phyloP scores from a whole-genome alignment of 2,113 vertebrate genomes.

The Cichladusa arquata region DNA sequence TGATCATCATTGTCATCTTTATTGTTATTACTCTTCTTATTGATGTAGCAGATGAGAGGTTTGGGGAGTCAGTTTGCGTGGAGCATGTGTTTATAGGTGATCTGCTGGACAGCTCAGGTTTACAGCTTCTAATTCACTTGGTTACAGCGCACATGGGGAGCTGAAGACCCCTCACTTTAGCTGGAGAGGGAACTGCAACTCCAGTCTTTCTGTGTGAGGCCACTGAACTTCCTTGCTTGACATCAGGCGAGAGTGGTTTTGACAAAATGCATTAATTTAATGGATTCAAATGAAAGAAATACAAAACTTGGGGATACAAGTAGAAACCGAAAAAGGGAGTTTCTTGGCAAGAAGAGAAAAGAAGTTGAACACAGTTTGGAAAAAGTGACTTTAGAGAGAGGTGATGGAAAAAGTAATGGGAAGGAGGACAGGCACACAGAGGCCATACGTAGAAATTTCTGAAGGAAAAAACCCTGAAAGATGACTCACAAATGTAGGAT shows the following conservation, averaged over 20 bases:
- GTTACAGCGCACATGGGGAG: not conserved
- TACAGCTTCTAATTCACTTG: not conserved
- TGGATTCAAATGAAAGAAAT: not conserved
- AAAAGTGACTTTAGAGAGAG: not conserved
- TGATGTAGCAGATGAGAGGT: not conserved
- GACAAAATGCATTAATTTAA: not conserved
- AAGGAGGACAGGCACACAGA: not conserved
- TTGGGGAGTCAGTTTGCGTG: not conserved
- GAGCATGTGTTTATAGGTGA: not conserved
- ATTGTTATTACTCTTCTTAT: not conserved
- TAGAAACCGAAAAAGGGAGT: not conserved
- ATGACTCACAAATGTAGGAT: not conserved
- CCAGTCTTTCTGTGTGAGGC: not conserved
- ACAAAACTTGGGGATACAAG: not conserved
- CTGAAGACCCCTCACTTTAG: not conserved
- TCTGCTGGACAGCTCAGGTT: not conserved
- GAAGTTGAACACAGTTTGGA: not conserved
- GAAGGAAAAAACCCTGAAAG: not conserved
- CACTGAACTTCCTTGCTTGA: not conserved
- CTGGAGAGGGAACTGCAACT: not conserved
- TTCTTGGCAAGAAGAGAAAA: not conserved
- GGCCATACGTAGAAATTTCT: not conserved
- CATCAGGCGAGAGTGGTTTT: not conserved
- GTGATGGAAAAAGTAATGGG: not conserved
- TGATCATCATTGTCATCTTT: accelerated